Evolutionary conservation across 2,888 invertebrate species (phyloP).

Genomic region (Kryphioiulus occultus): DNA sequence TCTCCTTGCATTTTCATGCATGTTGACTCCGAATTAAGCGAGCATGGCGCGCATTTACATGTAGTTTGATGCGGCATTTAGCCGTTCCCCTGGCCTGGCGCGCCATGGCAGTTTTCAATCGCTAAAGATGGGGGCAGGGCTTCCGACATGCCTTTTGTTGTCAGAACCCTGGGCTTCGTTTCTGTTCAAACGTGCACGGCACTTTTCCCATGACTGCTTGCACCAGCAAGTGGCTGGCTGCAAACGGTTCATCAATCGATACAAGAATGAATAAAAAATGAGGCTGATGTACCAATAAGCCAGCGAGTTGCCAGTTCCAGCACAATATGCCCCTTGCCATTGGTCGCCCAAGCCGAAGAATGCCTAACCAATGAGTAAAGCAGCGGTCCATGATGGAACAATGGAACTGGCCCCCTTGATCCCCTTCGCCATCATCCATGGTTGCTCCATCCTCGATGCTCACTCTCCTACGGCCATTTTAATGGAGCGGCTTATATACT

Average conservation of each 20-base stretch:
- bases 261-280: constrained; percentile 41
- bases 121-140: constrained; percentile 33
- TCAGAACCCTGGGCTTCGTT: constrained; percentile 13
- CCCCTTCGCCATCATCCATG: constrained; percentile 35
- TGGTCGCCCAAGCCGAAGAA: constrained; percentile 25
- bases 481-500: constrained; percentile 27
- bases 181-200: constrained; percentile 30
- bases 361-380: constrained; percentile 43
- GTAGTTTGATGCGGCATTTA: background rate
- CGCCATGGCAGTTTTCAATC: background rate
- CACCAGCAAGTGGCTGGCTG: constrained; percentile 42
- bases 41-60: background rate
- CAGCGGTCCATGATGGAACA: constrained; percentile 37
- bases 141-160: constrained; percentile 40
- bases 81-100: constrained; percentile 1
- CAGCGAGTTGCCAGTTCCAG: constrained; percentile 43
- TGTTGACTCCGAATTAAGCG: background rate
- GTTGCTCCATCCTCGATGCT: constrained; percentile 26
- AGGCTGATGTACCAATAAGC: constrained; percentile 44
- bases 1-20: background rate
- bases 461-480: constrained; percentile 40
- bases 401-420: constrained; percentile 37
- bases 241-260: constrained; percentile 46
- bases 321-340: constrained; percentile 32
- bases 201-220: constrained; percentile 37